Evolutionary conservation across 2,888 invertebrate species (phyloP).

Genomic region (Molanna angustata): DNA sequence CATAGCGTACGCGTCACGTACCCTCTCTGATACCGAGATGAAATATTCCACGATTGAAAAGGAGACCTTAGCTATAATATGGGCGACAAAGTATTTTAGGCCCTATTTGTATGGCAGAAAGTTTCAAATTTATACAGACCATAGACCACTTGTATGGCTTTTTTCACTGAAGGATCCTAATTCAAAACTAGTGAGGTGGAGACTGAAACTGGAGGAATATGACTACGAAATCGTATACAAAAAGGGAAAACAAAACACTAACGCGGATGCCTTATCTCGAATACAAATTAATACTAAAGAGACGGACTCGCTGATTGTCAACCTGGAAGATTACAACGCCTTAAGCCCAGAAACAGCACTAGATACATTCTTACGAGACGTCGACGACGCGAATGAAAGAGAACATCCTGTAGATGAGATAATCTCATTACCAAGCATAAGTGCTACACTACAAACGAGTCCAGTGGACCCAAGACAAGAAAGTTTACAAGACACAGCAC

Average conservation of each 20-base stretch:
- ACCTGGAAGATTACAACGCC: background rate
- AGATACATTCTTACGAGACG: no score
- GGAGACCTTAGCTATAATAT: background rate
- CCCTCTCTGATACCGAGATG: background rate
- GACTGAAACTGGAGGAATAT: background rate
- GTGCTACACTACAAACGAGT: no score
- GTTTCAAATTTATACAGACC: background rate
- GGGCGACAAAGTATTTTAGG: background rate
- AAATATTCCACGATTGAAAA: background rate
- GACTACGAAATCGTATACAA: background rate
- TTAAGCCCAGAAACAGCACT: no score
- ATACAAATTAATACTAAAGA: background rate
- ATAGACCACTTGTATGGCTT: background rate
- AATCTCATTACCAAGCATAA: no score
- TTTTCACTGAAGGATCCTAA: background rate
- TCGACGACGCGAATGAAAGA: no score
- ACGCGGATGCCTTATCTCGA: conserved; percentile 2
- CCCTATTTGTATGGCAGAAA: background rate
- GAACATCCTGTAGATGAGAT: no score
- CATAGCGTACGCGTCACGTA: no score
- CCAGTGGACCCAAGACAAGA: no score
- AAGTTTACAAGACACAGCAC: no score
- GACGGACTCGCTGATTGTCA: background rate
- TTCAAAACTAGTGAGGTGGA: conserved; percentile 5
- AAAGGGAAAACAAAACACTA: conserved; percentile 1